These are phyloP conservation scores for Andrena dorsata DNA, from an alignment of 2,888 invertebrate genomes.

Conservation along the genomic window DNA sequence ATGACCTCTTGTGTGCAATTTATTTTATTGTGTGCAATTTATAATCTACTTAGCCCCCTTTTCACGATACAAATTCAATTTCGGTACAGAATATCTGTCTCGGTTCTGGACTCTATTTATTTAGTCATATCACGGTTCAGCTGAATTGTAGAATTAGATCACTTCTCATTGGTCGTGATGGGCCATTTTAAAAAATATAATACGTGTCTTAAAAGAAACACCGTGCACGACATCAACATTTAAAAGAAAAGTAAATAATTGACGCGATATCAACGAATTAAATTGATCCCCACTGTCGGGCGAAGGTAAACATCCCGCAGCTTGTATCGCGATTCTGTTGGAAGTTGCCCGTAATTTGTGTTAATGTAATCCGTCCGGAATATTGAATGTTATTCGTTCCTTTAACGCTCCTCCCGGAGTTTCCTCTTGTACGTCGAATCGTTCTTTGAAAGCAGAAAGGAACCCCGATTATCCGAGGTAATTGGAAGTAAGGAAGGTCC, in stretches of 20 bases:
- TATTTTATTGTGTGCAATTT: too few species aligned
- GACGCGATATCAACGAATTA: conserved; percentile 4
- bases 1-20: too few species aligned
- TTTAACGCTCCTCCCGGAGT: conserved; percentile 12
- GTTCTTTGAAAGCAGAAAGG: conserved; percentile 7
- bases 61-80: too few species aligned
- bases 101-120: too few species aligned
- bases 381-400: conserved; percentile 42
- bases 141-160: too few species aligned
- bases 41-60: too few species aligned
- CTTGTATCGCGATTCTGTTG: background rate
- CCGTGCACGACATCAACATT: background rate
- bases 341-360: conserved; percentile 32
- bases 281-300: background rate
- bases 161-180: too few species aligned
- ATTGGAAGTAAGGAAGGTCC: conserved; percentile 35
- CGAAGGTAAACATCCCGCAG: background rate
- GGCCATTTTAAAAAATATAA: too few species aligned
- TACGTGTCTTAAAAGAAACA: background rate
- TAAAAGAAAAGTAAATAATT: background rate
- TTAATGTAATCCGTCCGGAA: conserved; percentile 37
- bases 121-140: too few species aligned
- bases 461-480: conserved; percentile 42
- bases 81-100: too few species aligned
- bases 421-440: conserved; percentile 14